Evolutionary conservation across 2,797 vertebrate genomes (phyloP).

Genomic region (Chelon auratus): DNA sequence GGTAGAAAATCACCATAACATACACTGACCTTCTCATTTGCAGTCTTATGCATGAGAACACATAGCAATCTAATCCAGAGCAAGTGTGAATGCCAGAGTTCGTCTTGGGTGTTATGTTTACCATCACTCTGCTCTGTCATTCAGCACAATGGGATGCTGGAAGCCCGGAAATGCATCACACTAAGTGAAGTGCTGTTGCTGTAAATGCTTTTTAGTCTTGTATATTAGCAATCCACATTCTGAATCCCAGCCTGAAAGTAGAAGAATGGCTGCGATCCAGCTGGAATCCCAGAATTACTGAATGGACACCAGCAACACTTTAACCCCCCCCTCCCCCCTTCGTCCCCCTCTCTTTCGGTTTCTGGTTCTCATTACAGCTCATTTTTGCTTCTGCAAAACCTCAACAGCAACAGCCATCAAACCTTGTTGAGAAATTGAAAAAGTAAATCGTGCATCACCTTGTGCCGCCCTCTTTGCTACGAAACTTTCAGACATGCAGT

Average conservation of each 20-base stretch:
- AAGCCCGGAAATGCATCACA: constrained; percentile 24
- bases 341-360: constrained; percentile 13
- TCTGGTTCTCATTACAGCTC: constrained; percentile 67
- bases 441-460: constrained; percentile 14
- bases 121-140: constrained; percentile 39
- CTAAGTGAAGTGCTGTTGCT: constrained; percentile 26
- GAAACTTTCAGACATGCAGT: constrained; percentile 12
- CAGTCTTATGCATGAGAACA: constrained; percentile 19
- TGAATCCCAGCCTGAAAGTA: constrained; percentile 49
- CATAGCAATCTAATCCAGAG: constrained; percentile 33
- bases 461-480: background rate
- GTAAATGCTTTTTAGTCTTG: constrained; percentile 34
- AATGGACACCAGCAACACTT: constrained; percentile 27
- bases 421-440: constrained; percentile 37
- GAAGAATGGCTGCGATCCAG: constrained; percentile 46
- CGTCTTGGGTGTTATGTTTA: constrained; percentile 22
- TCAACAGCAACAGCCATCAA: constrained; percentile 36
- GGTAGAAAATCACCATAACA: constrained; percentile 6
- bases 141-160: constrained; percentile 39
- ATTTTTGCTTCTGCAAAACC: constrained; percentile 51
- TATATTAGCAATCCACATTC: constrained; percentile 68
- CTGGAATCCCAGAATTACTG: constrained; percentile 44
- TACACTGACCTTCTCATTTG: constrained; percentile 25
- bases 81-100: constrained; percentile 16
- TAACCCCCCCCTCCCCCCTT: background rate